Evolutionary conservation across 92 coral and sea anemone genomes (phyloP).

Genomic region (Scolanthus callimorphus): DNA sequence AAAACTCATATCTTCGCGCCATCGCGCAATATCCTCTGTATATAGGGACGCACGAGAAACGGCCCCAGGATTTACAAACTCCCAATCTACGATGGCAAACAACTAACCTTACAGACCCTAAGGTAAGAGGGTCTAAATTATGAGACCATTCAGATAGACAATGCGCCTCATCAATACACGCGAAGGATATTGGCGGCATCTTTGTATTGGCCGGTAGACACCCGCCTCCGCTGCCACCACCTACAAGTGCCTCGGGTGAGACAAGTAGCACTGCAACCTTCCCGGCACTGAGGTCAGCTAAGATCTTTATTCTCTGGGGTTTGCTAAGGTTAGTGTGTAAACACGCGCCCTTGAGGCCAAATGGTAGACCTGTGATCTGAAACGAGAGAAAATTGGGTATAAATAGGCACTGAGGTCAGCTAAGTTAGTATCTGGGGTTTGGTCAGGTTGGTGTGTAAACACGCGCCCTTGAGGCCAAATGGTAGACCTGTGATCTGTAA

Average conservation of each 20-base stretch:
- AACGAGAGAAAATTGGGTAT: too few relatives aligned
- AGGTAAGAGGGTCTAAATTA: slow-evolving; percentile 97
- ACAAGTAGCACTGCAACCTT: slow-evolving; percentile 87
- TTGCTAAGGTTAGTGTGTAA: slow-evolving; percentile 92
- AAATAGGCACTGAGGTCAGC: slow-evolving; percentile 72
- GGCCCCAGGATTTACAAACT: too few relatives aligned
- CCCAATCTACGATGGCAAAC: too few relatives aligned
- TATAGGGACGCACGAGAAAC: too few relatives aligned
- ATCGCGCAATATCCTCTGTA: too few relatives aligned
- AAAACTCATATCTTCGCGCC: too few relatives aligned
- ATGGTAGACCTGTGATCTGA: slow-evolving; percentile 87
- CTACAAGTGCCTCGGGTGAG: slow-evolving; percentile 98
- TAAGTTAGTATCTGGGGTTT: slow-evolving; percentile 80
- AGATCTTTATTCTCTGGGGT: slow-evolving; percentile 83
- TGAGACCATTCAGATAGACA: slow-evolving; percentile 99
- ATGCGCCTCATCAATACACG: slow-evolving; percentile 98
- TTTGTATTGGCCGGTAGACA: slow-evolving; percentile 85
- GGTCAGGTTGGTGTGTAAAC: slow-evolving; percentile 91
- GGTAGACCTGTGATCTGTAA: slow-evolving; percentile 86
- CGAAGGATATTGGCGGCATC: slow-evolving; percentile 92
- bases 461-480: slow-evolving; percentile 86
- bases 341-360: slow-evolving; percentile 90
- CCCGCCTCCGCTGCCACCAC: slow-evolving; percentile 89
- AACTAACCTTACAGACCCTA: slow-evolving; percentile 99
- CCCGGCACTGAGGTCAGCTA: slow-evolving; percentile 76